Evolutionary conservation across 2,888 invertebrate species (phyloP), one percentile per base, ranked within the genome.

Genomic region (Sarcophaga variegata): DNA sequence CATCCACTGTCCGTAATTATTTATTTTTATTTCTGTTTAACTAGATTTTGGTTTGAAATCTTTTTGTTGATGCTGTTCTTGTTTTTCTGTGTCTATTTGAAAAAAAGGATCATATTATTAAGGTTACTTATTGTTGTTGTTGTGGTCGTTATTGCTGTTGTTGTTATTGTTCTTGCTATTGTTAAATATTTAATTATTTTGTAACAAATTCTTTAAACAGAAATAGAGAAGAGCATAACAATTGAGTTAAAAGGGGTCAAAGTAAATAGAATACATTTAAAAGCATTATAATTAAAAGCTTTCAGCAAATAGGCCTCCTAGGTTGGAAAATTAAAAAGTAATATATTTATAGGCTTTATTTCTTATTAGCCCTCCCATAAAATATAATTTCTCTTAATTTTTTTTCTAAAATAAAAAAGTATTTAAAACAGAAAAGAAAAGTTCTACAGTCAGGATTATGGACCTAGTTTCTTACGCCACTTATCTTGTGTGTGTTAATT

Each of bases 211-310:
- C 71, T 60, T 5, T 20, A 25, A 37, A 22, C 25, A 70, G 12
- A 59, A 8, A 54, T 54, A 14, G 3, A 14, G 4, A 54, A 54
- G 5, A 14, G 3, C 14, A 54, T 12, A 54, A 17, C 54, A 54
- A 0, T 22, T n/a, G 20, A 62, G 22, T 22, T n/a, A 66, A 83
- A 86, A 81, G 25, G 76, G 82, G 79, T 85, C 70, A 84, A 80
- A 85, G 76, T 84, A 81, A 81, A 86, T 64, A 72, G 22, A 81
- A 79, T 81, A 10, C 37, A 2, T 37, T 37, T 37, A 10, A 37
- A 37, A 2, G 10, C 37, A 0, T 37, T 10, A 10, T 37, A 37
- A 37, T 37, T 37, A 37, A 37, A 37, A 0, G 8, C 37, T 37
- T 2, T 37, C 37, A 37, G 8, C 8, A 37, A 37, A 37, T 37